These are phyloP conservation scores for Ceyx melanurus DNA, from an alignment of 2,113 vertebrate species.

Conservation along the genomic window DNA sequence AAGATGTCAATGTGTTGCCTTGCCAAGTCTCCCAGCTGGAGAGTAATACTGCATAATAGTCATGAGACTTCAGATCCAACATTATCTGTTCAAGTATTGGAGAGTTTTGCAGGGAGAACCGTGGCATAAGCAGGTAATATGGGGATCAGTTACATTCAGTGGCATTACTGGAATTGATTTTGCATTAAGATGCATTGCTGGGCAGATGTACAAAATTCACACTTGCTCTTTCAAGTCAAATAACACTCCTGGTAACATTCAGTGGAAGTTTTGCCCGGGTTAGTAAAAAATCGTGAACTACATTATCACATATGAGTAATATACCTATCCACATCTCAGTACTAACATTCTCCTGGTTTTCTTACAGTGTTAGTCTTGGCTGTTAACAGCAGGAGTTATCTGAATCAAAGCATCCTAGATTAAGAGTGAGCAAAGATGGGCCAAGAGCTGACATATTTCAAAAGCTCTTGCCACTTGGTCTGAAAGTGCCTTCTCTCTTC, in stretches of 20 bases:
- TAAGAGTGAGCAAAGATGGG: not conserved
- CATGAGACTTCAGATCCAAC: not conserved
- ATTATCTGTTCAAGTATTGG: not conserved
- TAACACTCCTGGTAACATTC: not conserved
- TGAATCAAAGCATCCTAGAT: not conserved
- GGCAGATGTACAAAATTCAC: not conserved
- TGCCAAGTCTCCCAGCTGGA: constrained; percentile 55
- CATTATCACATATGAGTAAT: not conserved
- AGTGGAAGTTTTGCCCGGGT: not conserved
- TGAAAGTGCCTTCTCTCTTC: not conserved
- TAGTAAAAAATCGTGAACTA: not conserved
- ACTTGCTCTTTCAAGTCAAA: not conserved
- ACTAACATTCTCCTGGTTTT: not conserved
- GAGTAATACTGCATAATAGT: constrained; percentile 3
- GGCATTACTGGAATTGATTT: not conserved
- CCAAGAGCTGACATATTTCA: not conserved
- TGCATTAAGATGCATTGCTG: not conserved
- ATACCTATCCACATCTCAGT: not conserved
- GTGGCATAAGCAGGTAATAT: not conserved
- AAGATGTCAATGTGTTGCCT: constrained; percentile 36
- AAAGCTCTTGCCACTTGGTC: not conserved
- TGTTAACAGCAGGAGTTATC: not conserved
- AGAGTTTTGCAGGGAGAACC: not conserved
- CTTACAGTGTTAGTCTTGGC: not conserved
- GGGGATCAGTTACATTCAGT: not conserved